These are phyloP conservation scores for Cossypha niveicapilla DNA, from an alignment of 2,797 vertebrate species.

Conservation along the genomic window DNA sequence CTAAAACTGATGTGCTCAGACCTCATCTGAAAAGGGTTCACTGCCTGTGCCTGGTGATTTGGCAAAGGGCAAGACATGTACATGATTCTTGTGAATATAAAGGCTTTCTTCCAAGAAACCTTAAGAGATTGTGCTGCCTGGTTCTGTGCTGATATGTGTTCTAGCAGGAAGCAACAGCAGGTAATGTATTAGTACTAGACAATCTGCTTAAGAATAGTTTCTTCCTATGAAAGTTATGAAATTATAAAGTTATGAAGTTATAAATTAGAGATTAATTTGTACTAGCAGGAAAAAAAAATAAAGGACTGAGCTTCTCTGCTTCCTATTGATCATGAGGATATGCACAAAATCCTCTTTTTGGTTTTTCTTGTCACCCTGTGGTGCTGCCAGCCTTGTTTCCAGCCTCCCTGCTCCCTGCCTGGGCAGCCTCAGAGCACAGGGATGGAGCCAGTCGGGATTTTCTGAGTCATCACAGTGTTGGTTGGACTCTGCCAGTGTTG, in stretches of 20 bases:
- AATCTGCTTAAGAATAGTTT: background rate
- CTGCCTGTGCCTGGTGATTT: background rate
- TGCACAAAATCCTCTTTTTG: background rate
- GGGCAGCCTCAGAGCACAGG: background rate
- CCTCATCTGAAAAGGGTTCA: background rate
- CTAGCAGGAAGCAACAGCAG: background rate
- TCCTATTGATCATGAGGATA: accelerated
- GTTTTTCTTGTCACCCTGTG: background rate
- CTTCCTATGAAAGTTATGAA: background rate
- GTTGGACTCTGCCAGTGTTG: background rate
- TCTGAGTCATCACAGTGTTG: background rate
- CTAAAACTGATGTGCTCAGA: background rate
- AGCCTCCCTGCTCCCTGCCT: background rate
- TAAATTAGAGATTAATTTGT: background rate
- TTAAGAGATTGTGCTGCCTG: background rate
- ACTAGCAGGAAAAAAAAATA: background rate
- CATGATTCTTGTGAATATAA: background rate
- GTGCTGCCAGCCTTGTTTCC: background rate
- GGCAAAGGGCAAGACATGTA: accelerated
- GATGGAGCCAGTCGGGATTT: background rate
- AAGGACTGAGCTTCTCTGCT: background rate
- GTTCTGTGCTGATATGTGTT: background rate
- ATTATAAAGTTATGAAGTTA: too few species aligned
- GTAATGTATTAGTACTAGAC: background rate
- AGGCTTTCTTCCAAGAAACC: background rate